Evolutionary conservation across 2,888 invertebrate species (phyloP), one percentile per base, ranked within the genome.

Genomic region (Rhingia rostrata): DNA sequence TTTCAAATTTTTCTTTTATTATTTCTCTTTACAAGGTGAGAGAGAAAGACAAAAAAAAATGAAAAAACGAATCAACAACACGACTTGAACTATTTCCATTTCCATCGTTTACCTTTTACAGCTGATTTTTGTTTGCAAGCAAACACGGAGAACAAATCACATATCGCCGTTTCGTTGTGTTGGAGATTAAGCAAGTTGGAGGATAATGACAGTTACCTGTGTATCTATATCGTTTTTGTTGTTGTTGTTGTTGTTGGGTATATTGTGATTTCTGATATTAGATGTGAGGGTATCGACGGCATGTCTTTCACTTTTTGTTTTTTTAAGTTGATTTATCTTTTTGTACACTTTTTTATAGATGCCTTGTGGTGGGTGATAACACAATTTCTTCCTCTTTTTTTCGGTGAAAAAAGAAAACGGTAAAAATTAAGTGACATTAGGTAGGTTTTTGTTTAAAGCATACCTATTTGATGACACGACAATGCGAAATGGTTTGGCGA

Each of bases 41-140:
- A 75, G 35, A 53, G 43, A 82, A 49, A 70, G n/a, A 51, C 58
- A 7, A 64, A 60, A 33, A 37, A 39, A 73, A 70, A 70, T 43
- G 35, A 22, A 22, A 22, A 2, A 22, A 22, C n/a, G 2, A 22
- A 22, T 22, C 22, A 22, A 22, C 22, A 22, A 22, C 22, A 22
- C 22, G 49, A 58, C 73, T 60, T 69, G 81, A 81, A 75, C 75
- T 75, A 81, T 81, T 81, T 81, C 60, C 69, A 56, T n/a, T n/a
- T n/a, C n/a, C n/a, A n/a, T 41, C 56, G 64, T 70, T 81, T 75
- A 83, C 78, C 73, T 66, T 83, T 69, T 78, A 78, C 83, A 83
- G 83, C 83, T 83, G 83, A 83, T 83, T 69, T 83, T 78, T 83
- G 78, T 83, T 83, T 83, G 78, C 78, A 83, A 64, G 73, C 58